Evolutionary conservation across 2,888 invertebrate genomes (phyloP).

Genomic region (Oligia latruncula): DNA sequence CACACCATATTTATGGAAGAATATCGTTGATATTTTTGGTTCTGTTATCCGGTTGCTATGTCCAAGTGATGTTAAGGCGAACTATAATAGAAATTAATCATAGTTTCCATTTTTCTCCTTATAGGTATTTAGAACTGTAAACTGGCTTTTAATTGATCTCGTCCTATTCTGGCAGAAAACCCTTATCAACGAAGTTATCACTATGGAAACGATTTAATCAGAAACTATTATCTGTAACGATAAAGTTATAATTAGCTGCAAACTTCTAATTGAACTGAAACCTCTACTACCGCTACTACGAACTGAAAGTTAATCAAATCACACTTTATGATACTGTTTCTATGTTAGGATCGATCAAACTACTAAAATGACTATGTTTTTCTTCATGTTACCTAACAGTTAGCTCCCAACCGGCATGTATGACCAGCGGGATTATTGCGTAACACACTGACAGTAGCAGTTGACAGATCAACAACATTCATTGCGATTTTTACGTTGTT

Average conservation of each 20-base stretch:
- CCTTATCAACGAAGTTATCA: slow-evolving; percentile 33
- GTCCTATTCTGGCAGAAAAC: background rate
- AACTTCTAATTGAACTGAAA: slow-evolving; percentile 58
- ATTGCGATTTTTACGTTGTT: too few species aligned
- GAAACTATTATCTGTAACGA: slow-evolving; percentile 35
- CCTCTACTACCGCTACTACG: background rate
- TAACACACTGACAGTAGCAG: too few species aligned
- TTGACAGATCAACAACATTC: too few species aligned
- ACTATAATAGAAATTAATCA: background rate
- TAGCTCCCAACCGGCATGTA: too few species aligned
- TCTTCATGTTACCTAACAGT: too few species aligned
- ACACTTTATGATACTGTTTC: slow-evolving; percentile 5
- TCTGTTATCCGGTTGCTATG: background rate
- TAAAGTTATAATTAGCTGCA: slow-evolving; percentile 53
- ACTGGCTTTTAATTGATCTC: background rate
- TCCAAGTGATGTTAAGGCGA: background rate
- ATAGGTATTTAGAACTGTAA: background rate
- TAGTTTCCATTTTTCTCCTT: background rate
- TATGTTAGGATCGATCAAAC: background rate
- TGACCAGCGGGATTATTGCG: too few species aligned
- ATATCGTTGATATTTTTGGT: background rate
- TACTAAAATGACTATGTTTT: too few species aligned
- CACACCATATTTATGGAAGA: background rate
- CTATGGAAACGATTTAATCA: slow-evolving; percentile 36
- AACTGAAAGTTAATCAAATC: slow-evolving; percentile 31